Evolutionary conservation across 2,888 invertebrate species (phyloP).

Genomic region (Penaeus monodon): DNA sequence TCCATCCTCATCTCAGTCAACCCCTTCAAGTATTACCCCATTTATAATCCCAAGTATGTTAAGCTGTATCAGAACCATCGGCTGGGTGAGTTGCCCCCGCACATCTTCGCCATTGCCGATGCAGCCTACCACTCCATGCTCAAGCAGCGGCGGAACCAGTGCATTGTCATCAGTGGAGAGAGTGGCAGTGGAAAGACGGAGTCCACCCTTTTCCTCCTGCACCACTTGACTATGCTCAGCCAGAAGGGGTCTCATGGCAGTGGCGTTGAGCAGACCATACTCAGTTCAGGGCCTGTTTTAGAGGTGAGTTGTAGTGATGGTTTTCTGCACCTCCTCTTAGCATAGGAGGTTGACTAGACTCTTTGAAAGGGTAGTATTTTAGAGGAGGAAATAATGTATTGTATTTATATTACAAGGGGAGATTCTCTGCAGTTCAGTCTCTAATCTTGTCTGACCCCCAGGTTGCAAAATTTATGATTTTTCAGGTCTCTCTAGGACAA

Average conservation of each 20-base stretch:
- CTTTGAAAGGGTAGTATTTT: no score
- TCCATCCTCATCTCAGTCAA: slow-evolving; percentile 95
- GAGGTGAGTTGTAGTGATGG: slow-evolving; percentile 74
- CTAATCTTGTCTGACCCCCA: no score
- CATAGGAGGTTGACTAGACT: background rate
- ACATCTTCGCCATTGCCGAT: slow-evolving; percentile 96
- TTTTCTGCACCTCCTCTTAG: background rate
- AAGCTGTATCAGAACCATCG: slow-evolving; percentile 93
- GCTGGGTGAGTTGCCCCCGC: slow-evolving; percentile 92
- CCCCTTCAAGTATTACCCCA: slow-evolving; percentile 92
- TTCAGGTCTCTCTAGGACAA: no score
- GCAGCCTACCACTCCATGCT: slow-evolving; percentile 95
- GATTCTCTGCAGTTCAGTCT: no score
- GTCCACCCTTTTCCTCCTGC: slow-evolving; percentile 93
- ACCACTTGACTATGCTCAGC: slow-evolving; percentile 93
- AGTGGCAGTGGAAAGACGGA: slow-evolving; percentile 97
- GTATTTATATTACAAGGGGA: no score
- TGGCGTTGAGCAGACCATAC: slow-evolving; percentile 96
- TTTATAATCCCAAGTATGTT: slow-evolving; percentile 97
- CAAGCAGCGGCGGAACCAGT: slow-evolving; percentile 88
- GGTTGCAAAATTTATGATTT: no score
- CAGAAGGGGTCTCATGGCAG: slow-evolving; percentile 94
- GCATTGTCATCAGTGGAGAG: slow-evolving; percentile 95
- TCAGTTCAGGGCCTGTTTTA: slow-evolving; percentile 94
- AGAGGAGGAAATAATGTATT: no score